phyloP scores from a whole-genome alignment of 2,797 vertebrate species.

The Pangasius mekongensis region DNA sequence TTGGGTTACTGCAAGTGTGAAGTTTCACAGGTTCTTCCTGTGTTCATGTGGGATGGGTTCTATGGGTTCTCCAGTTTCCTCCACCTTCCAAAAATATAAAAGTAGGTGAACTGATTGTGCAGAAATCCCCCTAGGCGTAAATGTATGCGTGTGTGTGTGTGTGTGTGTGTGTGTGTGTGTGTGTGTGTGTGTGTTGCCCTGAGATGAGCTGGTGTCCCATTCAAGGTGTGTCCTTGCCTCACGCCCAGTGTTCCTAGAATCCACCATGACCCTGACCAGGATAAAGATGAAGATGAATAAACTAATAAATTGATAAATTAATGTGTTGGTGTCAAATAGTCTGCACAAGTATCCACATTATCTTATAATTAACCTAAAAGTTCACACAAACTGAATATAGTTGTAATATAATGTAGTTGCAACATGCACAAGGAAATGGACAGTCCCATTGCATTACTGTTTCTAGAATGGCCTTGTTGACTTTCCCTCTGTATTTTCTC shows the following conservation, averaged over 20 bases:
- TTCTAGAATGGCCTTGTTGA: neutral
- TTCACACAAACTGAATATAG: no score
- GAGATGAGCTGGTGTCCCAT: neutral
- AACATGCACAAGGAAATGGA: neutral
- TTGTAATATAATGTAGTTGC: neutral
- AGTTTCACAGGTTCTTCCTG: neutral
- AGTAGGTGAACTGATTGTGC: neutral
- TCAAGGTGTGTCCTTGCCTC: neutral
- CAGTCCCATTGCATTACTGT: neutral
- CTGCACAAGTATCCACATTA: neutral
- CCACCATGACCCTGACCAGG: neutral
- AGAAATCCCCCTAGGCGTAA: neutral
- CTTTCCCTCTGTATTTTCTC: neutral
- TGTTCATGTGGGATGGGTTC: neutral
- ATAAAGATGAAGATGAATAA: neutral
- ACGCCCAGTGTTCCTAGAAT: neutral
- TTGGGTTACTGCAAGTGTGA: neutral
- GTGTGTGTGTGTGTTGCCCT: neutral
- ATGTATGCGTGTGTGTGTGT: neutral
- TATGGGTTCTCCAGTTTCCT: neutral
- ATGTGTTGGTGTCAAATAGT: neutral
- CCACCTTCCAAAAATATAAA: neutral
- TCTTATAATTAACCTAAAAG: no score
- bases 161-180: neutral
- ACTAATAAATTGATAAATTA: neutral